Percentiles rank a stretch among this genome's conserved stretches.
Evolutionary conservation across 1,140 invertebrate species (phyloP).

Genomic region (Lucilia sericata): DNA sequence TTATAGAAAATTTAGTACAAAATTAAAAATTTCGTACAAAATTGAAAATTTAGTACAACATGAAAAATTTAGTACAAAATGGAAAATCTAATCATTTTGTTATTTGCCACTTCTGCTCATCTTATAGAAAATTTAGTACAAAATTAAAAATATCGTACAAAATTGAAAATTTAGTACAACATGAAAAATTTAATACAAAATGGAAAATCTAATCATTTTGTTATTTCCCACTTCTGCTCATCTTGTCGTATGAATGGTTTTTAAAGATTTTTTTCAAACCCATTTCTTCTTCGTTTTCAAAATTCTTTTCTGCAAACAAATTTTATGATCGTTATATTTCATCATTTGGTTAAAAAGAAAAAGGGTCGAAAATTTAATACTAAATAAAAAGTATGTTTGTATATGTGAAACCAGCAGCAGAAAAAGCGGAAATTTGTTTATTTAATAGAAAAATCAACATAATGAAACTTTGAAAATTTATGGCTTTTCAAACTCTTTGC

Average conservation of each 20-base stretch:
- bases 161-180: too few relatives aligned
- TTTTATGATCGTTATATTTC: not conserved
- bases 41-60: too few relatives aligned
- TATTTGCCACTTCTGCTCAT: too few relatives aligned
- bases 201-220: too few relatives aligned
- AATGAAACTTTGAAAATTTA: constrained; percentile 21
- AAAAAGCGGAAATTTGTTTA: constrained; percentile 22
- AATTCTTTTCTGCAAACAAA: not conserved
- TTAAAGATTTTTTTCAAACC: not conserved
- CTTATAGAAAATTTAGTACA: too few relatives aligned
- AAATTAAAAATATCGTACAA: too few relatives aligned
- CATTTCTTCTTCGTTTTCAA: not conserved
- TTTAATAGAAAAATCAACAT: constrained; percentile 21
- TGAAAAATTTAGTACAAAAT: too few relatives aligned
- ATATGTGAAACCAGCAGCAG: not conserved
- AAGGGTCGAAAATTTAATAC: not conserved
- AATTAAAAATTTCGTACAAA: too few relatives aligned
- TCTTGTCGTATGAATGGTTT: not conserved
- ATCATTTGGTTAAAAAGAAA: not conserved
- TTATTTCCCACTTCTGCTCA: too few relatives aligned
- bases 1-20: too few relatives aligned
- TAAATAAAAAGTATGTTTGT: not conserved
- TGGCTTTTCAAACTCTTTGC: not conserved
- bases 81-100: too few relatives aligned
- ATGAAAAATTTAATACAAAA: too few relatives aligned